phyloP scores from a whole-genome alignment of 2,113 vertebrate genomes.

The Neogobius melanostomus region DNA sequence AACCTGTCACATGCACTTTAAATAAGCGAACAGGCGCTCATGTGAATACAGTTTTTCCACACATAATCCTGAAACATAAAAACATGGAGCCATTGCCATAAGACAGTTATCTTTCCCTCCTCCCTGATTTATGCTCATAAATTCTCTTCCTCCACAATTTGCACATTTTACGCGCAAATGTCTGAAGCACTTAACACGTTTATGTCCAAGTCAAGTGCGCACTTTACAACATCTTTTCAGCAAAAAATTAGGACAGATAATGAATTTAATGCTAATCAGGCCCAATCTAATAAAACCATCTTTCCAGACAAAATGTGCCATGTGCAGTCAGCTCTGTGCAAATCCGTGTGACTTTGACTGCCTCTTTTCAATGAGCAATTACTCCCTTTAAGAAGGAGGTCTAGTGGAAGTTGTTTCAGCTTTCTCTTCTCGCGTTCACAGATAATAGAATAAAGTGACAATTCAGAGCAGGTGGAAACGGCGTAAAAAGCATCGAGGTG shows the following conservation, averaged over 20 bases:
- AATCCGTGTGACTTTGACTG: constrained; percentile 46
- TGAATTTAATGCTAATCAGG: constrained; percentile 23
- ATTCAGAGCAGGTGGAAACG: constrained; percentile 62
- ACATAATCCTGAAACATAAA: background rate
- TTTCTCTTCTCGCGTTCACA: constrained; percentile 32
- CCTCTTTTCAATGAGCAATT: constrained; percentile 54
- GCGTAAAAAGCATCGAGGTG: constrained; percentile 71
- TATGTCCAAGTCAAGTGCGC: constrained; percentile 9
- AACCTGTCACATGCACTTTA: too few relatives aligned
- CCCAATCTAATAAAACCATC: constrained; percentile 51
- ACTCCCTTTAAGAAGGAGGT: constrained; percentile 63
- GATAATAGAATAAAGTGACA: constrained; percentile 67
- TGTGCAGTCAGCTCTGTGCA: constrained; percentile 48
- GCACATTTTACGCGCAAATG: constrained; percentile 3
- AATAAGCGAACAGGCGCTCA: background rate
- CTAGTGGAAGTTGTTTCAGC: constrained; percentile 35
- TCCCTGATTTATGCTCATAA: constrained; percentile 4
- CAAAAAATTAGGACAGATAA: constrained; percentile 24
- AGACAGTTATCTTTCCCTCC: constrained; percentile 2
- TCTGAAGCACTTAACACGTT: constrained; percentile 5
- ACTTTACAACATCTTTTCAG: constrained; percentile 11
- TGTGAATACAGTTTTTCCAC: background rate
- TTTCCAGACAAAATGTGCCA: constrained; percentile 51
- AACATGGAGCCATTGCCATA: background rate
- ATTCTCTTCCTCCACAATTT: constrained; percentile 7